Percentiles rank a stretch among this genome's conserved stretches.
Evolutionary conservation across 2,888 invertebrate species (phyloP).

Genomic region (Morpho deidamia): DNA sequence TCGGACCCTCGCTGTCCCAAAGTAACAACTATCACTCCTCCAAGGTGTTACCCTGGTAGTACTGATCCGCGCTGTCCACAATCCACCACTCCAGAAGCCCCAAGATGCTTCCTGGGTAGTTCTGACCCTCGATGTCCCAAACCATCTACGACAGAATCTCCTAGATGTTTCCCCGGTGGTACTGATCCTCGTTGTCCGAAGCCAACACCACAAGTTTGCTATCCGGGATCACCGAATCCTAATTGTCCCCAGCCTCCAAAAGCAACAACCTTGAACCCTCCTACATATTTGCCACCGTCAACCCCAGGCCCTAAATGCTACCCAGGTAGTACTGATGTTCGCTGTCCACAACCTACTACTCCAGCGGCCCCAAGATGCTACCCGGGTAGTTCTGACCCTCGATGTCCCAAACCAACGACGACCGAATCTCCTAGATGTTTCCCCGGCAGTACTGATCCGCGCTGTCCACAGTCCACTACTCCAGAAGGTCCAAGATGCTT

Average conservation of each 20-base stretch:
- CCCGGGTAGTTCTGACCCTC: constrained; percentile 36
- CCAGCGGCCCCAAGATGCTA: constrained; percentile 33
- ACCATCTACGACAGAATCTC: constrained; percentile 30
- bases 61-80: constrained; percentile 34
- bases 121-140: constrained; percentile 37
- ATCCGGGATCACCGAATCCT: no score
- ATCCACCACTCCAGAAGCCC: constrained; percentile 29
- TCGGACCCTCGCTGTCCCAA: constrained; percentile 36
- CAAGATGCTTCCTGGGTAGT: constrained; percentile 42
- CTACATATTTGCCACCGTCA: no score
- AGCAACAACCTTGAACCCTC: no score
- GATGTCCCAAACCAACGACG: constrained; percentile 42
- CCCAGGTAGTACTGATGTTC: constrained; percentile 38
- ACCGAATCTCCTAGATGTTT: constrained; percentile 55
- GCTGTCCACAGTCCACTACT: constrained; percentile 50
- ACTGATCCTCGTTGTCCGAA: constrained; percentile 42
- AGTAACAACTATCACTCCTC: constrained; percentile 34
- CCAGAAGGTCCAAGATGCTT: constrained; percentile 27
- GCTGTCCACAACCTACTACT: constrained; percentile 38
- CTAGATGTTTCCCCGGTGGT: constrained; percentile 46
- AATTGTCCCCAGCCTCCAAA: no score
- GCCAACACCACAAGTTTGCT: constrained; percentile 35
- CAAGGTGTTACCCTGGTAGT: constrained; percentile 32
- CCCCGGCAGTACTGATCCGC: constrained; percentile 58
- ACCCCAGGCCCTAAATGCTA: constrained; percentile 31